phyloP scores from a whole-genome alignment of 2,888 invertebrate genomes.

The Aplocera efformata region DNA sequence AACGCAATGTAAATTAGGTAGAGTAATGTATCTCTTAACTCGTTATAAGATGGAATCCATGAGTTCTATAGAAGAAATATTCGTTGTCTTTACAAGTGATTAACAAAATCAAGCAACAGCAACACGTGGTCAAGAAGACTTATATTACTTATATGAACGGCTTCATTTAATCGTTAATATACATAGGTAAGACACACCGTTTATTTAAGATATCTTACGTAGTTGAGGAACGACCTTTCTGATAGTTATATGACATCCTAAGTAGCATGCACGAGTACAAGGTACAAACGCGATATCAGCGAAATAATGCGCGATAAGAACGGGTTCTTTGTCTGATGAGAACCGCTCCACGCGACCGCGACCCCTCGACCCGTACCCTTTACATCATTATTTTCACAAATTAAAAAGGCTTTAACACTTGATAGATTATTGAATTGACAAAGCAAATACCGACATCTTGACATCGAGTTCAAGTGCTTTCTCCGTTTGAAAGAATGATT shows the following conservation, averaged over 20 bases:
- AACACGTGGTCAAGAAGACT: no score
- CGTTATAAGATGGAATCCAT: no score
- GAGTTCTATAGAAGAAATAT: no score
- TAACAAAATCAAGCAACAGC: no score
- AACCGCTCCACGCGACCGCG: slow-evolving; percentile 13
- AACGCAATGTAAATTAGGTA: no score
- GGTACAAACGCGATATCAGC: slow-evolving; percentile 27
- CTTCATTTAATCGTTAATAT: slow-evolving; percentile 49
- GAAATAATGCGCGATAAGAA: slow-evolving; percentile 20
- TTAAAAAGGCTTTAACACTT: slow-evolving; percentile 8
- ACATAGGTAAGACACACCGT: slow-evolving; percentile 32
- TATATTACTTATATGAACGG: no score
- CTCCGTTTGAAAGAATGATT: slow-evolving; percentile 3
- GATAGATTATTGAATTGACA: slow-evolving; percentile 5
- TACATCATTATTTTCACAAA: slow-evolving; percentile 19
- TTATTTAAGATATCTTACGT: slow-evolving; percentile 2
- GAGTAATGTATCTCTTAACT: no score
- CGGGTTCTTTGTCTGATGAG: slow-evolving; percentile 23
- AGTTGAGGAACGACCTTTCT: slow-evolving; percentile 24
- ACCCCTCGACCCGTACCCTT: slow-evolving; percentile 18
- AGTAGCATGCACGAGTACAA: slow-evolving; percentile 28
- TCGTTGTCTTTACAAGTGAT: no score
- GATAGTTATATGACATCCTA: slow-evolving; percentile 27
- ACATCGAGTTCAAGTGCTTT: slow-evolving; percentile 6
- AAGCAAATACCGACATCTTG: slow-evolving; percentile 5